Evolutionary conservation across 2,888 invertebrate genomes (phyloP).

Genomic region (Hoplodrina ambigua): DNA sequence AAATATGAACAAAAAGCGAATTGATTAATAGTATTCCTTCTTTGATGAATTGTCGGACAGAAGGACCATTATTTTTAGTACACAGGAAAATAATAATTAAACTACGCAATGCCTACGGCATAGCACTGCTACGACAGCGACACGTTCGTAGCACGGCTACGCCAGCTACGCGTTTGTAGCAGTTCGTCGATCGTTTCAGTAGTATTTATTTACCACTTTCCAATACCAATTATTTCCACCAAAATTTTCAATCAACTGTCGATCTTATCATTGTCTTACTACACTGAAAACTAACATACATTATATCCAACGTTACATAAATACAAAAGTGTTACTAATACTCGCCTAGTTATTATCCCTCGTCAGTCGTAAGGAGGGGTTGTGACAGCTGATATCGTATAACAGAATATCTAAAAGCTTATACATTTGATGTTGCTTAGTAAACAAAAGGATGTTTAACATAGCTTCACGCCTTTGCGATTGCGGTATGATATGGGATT

Average conservation of each 20-base stretch:
- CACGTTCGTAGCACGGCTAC: conserved; percentile 16
- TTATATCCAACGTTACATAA: conserved; percentile 22
- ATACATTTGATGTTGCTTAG: conserved; percentile 52
- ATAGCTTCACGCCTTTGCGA: conserved; percentile 43
- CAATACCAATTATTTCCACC: conserved; percentile 1
- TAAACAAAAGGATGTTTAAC: conserved; percentile 60
- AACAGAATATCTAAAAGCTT: conserved; percentile 65
- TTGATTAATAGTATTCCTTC: conserved; percentile 15
- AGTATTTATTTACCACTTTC: conserved; percentile 11
- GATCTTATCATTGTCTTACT: conserved; percentile 15
- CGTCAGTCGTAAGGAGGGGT: conserved; percentile 67
- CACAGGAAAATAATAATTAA: not conserved
- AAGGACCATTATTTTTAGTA: not conserved
- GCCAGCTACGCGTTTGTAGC: conserved; percentile 16
- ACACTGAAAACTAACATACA: conserved; percentile 24
- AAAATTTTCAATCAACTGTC: conserved; percentile 42
- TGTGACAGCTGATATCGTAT: conserved; percentile 71
- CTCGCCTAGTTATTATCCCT: conserved; percentile 72
- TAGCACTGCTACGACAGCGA: conserved; percentile 20
- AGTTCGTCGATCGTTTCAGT: not conserved
- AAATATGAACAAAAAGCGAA: not conserved
- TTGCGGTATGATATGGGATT: conserved; percentile 30
- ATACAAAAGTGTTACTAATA: conserved; percentile 56
- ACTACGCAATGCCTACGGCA: conserved; percentile 28
- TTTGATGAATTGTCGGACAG: not conserved